A percentile compares a stretch with the other conserved stretches of the same genome.
These are phyloP conservation scores for Polyodon spathula DNA, from an alignment of 2,113 vertebrate species.

Conservation along the genomic window DNA sequence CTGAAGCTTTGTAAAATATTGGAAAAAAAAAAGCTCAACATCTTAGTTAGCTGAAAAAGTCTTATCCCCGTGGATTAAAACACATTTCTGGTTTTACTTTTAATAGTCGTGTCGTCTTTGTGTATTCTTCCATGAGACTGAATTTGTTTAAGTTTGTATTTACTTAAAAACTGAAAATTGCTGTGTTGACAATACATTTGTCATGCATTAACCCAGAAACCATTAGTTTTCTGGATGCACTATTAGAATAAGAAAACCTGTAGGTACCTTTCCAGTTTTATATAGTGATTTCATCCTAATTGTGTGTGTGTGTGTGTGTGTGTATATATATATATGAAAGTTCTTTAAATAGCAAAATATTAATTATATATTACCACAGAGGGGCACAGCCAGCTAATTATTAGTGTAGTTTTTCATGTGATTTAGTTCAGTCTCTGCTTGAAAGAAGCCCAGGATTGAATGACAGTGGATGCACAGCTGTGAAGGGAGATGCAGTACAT, in stretches of 20 bases:
- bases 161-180: conserved; percentile 56
- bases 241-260: conserved; percentile 31
- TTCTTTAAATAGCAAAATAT: not conserved
- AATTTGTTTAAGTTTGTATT: conserved; percentile 56
- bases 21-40: conserved; percentile 4
- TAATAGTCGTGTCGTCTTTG: conserved; percentile 36
- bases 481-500: too few relatives aligned
- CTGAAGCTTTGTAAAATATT: conserved; percentile 10
- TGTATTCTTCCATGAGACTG: conserved; percentile 67
- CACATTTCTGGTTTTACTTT: not conserved
- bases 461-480: too few relatives aligned
- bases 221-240: conserved; percentile 18
- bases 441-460: too few relatives aligned
- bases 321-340: conserved; percentile 14
- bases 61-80: too few relatives aligned
- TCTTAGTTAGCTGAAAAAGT: not conserved
- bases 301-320: not conserved
- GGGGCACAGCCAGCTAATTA: too few relatives aligned
- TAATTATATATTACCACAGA: not conserved
- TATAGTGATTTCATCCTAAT: not conserved
- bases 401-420: too few relatives aligned
- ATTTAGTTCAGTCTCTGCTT: too few relatives aligned
- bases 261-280: conserved; percentile 2
- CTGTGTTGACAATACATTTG: conserved; percentile 40
- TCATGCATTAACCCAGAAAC: conserved; percentile 13